Conservation (phyloP, 2,888 invertebrate genomes). For the Polydrusus pterygomalis region DNA sequence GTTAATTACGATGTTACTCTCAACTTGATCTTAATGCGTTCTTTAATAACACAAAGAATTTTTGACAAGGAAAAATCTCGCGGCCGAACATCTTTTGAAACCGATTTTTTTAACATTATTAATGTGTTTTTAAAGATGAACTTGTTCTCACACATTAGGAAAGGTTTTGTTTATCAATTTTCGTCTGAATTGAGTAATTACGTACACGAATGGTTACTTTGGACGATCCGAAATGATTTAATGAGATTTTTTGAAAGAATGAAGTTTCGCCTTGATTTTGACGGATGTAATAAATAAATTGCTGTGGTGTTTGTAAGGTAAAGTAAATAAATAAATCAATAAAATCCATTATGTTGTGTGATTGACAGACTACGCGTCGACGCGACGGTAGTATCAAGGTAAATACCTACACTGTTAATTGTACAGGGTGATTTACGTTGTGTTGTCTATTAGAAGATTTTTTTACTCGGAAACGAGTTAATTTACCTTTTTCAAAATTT, state of each 20-base stretch:
- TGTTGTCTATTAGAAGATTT: too few species aligned
- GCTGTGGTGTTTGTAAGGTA: neutral
- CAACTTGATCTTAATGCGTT: constrained; percentile 22
- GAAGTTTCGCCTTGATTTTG: constrained; percentile 22
- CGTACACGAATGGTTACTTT: constrained; percentile 32
- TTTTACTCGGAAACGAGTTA: too few species aligned
- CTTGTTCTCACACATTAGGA: constrained; percentile 42
- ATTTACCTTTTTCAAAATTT: too few species aligned
- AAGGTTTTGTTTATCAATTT: constrained; percentile 39
- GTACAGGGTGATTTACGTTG: too few species aligned
- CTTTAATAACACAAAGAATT: constrained; percentile 22
- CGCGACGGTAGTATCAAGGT: too few species aligned
- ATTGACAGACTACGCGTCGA: too few species aligned
- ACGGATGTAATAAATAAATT: constrained; percentile 19
- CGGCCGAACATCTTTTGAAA: constrained; percentile 28
- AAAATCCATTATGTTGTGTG: neutral
- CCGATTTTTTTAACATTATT: constrained; percentile 22
- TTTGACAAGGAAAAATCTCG: constrained; percentile 33
- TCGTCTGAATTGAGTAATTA: constrained; percentile 34
- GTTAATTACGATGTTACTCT: constrained; percentile 40
- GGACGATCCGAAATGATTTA: constrained; percentile 7
- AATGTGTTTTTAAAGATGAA: constrained; percentile 44
- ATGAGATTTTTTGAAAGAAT: constrained; percentile 5
- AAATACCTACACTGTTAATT: too few species aligned
- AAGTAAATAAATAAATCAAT: constrained; percentile 26